phyloP scores from a whole-genome alignment of 2,113 vertebrate genomes.

The Plecturocebus donacophilus region DNA sequence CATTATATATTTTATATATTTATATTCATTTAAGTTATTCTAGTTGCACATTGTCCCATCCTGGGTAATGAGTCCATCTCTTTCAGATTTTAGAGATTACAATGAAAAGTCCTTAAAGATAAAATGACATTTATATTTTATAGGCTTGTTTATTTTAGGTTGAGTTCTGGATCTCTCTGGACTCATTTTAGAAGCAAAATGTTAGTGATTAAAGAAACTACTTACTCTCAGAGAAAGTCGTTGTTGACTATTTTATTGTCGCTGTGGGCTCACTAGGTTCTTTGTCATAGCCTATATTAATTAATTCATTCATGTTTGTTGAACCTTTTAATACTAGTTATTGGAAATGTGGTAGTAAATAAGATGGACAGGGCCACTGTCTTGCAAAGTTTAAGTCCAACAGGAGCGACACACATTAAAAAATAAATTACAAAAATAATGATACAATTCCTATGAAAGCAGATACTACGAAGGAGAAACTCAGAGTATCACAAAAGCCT shows the following conservation, averaged over 20 bases:
- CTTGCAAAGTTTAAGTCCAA: slow-evolving; percentile 23
- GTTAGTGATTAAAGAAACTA: slow-evolving; percentile 66
- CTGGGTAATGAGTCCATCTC: not conserved
- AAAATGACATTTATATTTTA: slow-evolving; percentile 72
- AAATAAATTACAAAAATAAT: not conserved
- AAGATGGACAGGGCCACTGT: not conserved
- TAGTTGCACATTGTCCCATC: not conserved
- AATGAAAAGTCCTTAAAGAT: slow-evolving; percentile 44
- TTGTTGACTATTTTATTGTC: slow-evolving; percentile 56
- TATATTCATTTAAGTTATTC: slow-evolving; percentile 21
- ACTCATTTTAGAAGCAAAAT: slow-evolving; percentile 72
- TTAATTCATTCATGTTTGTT: slow-evolving; percentile 50
- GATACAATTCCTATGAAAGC: not conserved
- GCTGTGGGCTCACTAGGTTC: slow-evolving; percentile 28
- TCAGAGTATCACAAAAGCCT: not conserved
- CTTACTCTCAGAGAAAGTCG: slow-evolving; percentile 61
- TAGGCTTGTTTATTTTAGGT: slow-evolving; percentile 66
- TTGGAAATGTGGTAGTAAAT: not conserved
- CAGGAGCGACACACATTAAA: not conserved
- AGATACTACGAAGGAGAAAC: not conserved
- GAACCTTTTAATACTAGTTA: slow-evolving; percentile 39
- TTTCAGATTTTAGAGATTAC: slow-evolving; percentile 54
- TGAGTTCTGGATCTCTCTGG: slow-evolving; percentile 56
- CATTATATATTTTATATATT: not conserved
- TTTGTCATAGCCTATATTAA: slow-evolving; percentile 24